phyloP scores from a whole-genome alignment of 2,113 vertebrate species.

The Mola mola region DNA sequence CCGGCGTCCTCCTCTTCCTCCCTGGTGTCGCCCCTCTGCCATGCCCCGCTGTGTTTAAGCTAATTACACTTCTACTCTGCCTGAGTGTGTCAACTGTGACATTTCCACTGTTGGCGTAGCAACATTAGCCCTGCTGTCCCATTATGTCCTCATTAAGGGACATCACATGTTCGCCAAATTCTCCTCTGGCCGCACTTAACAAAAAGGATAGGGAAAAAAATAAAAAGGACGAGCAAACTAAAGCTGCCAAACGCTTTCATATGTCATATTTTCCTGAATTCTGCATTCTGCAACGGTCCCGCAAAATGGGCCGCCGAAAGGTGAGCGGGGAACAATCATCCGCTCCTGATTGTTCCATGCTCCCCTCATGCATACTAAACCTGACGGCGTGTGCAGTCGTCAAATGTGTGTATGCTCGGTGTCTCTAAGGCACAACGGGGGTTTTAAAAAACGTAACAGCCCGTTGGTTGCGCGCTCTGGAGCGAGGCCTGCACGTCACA shows the following conservation, averaged over 20 bases:
- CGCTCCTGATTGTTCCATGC: conserved; percentile 53
- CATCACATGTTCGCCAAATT: conserved; percentile 45
- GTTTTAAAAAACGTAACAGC: conserved; percentile 56
- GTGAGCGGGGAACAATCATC: conserved; percentile 68
- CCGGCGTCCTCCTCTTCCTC: conserved; percentile 1
- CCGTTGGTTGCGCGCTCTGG: conserved; percentile 38
- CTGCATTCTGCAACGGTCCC: conserved; percentile 50
- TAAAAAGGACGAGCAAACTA: neutral
- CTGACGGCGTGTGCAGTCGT: no score
- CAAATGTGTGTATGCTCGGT: conserved; percentile 41
- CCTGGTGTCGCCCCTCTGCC: conserved; percentile 10
- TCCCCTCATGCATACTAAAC: conserved; percentile 65
- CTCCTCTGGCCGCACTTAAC: conserved; percentile 40
- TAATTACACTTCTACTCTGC: conserved; percentile 56
- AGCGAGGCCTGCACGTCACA: conserved; percentile 19
- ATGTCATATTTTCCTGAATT: conserved; percentile 37
- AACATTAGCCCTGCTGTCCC: conserved; percentile 45
- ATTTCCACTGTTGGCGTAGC: conserved; percentile 56
- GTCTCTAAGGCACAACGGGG: conserved; percentile 38
- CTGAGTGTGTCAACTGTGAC: conserved; percentile 50
- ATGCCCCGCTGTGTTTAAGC: conserved; percentile 39
- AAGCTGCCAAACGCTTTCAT: conserved; percentile 33
- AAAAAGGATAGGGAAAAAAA: neutral
- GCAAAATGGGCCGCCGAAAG: conserved; percentile 52
- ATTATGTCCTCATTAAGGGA: conserved; percentile 55